A percentile compares a stretch with the other conserved stretches of the same genome.
Conservation (phyloP, 1,140 invertebrate genomes). For the Riptortus pedestris region DNA sequence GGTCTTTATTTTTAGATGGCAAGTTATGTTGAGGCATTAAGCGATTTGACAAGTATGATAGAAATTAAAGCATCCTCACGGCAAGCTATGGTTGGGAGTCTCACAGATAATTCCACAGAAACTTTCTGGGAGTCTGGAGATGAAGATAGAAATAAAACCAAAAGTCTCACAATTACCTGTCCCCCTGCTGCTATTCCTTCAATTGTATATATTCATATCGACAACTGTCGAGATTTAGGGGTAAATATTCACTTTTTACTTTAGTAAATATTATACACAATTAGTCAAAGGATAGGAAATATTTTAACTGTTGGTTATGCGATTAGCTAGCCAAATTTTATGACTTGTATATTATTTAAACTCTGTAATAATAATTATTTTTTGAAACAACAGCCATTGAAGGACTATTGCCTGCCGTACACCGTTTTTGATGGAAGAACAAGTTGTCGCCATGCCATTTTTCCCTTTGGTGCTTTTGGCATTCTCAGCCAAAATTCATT, state of each 20-base stretch:
- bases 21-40: conserved; percentile 51
- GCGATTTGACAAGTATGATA: conserved; percentile 60
- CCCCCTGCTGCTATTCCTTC: conserved; percentile 48
- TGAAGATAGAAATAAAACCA: conserved; percentile 85
- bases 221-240: conserved; percentile 82
- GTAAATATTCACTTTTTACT: conserved; percentile 54
- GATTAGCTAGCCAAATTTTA: no score
- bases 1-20: background rate
- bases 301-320: no score
- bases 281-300: no score
- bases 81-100: conserved; percentile 81
- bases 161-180: conserved; percentile 55
- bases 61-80: conserved; percentile 85
- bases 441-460: no score
- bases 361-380: no score
- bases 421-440: no score
- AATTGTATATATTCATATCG: conserved; percentile 76
- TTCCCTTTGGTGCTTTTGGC: no score
- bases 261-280: background rate
- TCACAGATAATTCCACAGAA: conserved; percentile 90
- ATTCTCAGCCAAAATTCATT: no score
- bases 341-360: no score
- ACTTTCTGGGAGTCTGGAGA: conserved; percentile 99
- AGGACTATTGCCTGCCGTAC: no score
- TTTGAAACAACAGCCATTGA: no score